These are phyloP conservation scores for Magallana nippona DNA, from an alignment of 2,888 invertebrate genomes.

Conservation along the genomic window DNA sequence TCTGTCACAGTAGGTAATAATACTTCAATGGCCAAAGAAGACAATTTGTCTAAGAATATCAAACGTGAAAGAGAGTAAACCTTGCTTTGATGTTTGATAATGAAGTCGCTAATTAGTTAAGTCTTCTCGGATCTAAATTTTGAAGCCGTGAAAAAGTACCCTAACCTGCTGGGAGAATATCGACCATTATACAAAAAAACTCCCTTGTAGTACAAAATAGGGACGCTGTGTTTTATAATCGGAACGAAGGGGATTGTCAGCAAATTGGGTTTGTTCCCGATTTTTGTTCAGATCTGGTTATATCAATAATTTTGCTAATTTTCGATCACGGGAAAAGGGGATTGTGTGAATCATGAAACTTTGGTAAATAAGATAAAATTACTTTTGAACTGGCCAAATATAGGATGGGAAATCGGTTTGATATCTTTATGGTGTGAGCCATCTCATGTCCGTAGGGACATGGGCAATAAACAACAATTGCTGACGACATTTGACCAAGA, in stretches of 20 bases:
- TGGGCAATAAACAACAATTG: background rate
- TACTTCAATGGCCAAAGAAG: conserved; percentile 24
- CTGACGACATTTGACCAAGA: background rate
- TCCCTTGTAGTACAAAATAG: background rate
- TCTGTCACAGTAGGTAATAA: conserved; percentile 17
- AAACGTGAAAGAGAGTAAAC: conserved; percentile 15
- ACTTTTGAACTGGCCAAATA: background rate
- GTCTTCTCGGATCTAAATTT: conserved; percentile 28
- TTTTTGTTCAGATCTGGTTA: background rate
- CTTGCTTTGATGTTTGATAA: conserved; percentile 46
- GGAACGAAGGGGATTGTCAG: background rate
- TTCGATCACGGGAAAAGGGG: background rate
- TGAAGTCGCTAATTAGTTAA: conserved; percentile 47
- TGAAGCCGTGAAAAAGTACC: conserved; percentile 7
- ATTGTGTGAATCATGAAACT: background rate
- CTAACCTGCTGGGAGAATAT: background rate
- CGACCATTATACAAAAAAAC: background rate
- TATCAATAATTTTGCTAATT: conserved; percentile 22
- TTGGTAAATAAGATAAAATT: background rate
- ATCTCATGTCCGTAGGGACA: background rate
- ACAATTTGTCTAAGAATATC: conserved; percentile 49
- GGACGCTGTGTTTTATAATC: background rate
- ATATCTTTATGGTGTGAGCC: background rate
- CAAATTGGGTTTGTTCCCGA: background rate
- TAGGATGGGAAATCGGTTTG: background rate